Conservation (phyloP, 2,113 vertebrate species). For the Parus major region DNA sequence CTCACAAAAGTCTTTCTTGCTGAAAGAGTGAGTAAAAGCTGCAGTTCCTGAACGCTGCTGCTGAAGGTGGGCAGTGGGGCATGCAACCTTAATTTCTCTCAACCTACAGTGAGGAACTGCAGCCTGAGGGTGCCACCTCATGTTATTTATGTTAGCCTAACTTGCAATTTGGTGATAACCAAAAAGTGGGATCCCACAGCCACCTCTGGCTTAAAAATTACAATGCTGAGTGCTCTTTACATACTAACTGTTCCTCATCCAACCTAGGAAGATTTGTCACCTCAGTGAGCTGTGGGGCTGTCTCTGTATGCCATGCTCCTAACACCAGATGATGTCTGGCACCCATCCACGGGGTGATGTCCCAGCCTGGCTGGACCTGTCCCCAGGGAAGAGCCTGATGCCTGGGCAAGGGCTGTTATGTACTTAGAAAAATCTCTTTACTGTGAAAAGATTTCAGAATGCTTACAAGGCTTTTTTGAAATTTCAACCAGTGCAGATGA, state of each 20-base stretch:
- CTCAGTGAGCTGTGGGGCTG: accelerated
- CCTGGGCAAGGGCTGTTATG: background rate
- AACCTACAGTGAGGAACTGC: background rate
- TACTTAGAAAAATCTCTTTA: background rate
- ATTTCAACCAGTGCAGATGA: background rate
- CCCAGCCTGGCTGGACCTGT: background rate
- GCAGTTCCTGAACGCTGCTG: background rate
- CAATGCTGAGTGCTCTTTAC: background rate
- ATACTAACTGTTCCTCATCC: background rate
- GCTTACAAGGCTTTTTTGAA: background rate
- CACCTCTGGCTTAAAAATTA: background rate
- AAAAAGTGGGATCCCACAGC: background rate
- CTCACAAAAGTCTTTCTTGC: background rate
- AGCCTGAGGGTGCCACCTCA: background rate
- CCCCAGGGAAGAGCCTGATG: too few relatives aligned
- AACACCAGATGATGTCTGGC: background rate
- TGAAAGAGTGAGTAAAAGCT: background rate
- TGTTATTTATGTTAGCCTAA: background rate
- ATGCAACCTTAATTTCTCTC: background rate
- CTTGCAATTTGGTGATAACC: background rate
- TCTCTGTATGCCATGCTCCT: background rate
- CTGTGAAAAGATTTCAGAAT: background rate
- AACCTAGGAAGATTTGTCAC: background rate
- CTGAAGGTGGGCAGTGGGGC: background rate
- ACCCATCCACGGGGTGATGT: accelerated